Base-by-base conservation (phyloP, 37 sponge, comb jelly and placozoan species). In the Chondrilla cf. caribensis region DNA sequence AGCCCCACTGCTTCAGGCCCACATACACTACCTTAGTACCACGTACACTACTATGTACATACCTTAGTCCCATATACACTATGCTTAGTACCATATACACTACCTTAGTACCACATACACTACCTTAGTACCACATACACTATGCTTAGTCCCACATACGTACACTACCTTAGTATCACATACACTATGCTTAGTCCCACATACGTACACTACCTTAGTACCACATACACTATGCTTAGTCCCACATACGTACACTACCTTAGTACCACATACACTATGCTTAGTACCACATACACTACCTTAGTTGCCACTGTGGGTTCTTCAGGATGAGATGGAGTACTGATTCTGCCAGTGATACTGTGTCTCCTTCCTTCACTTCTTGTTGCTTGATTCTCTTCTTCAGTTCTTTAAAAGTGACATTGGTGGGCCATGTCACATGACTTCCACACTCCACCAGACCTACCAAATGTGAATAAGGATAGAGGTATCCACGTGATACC, bases 281-380 rank as follows among this genome's bases (percentile, higher is more conserved):
- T 60, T 7, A 22, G 29, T 60, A n/a, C 22, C 6, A 7, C 29
- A 18, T 33, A 28, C 58, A 76, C 39, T 17, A 86, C 86, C 81
- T 86, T 11, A 86, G 54, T 24, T 58, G 70, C 86, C 86, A 86
- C 38, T 86, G 86, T 36, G 80, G 86, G 44, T 86, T 86, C 11
- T 24, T 25, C 1, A 67, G 39, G 51, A 80, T 36, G 33, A 86
- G 80, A 54, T 70, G 58, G 2, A 80, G 43, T 0, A 71, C 58
- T 15, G 42, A 26, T 40, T 86, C 59, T 42, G 64, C 62, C 68
- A 67, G 68, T 67, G 68, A 31, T 18, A 31, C 68, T 33, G 22
- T 4, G 15, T 60, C 22, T 7, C 6, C 28, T 21, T 22, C 24
- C 6, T 26, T 60, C 5, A 18, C 35, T 33, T 67, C 68, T 29